Conservation (phyloP, 2,888 invertebrate species). For the Oegoconia quadripuncta region DNA sequence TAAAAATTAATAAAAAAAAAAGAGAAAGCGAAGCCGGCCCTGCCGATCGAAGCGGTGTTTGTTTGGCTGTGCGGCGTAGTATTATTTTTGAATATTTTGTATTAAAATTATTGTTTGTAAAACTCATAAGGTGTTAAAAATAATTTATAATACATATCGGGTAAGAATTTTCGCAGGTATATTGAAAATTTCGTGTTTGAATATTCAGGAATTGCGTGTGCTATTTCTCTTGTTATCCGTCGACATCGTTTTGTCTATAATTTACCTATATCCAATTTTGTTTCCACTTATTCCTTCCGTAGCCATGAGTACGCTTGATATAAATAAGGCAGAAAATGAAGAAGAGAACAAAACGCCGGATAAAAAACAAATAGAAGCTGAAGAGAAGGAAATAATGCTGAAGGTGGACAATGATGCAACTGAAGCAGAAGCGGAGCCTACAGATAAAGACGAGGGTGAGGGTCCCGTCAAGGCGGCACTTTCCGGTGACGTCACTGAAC, state of each 20-base stretch:
- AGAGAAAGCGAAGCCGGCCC: too few relatives aligned
- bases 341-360: slow-evolving; percentile 75
- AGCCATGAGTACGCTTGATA: slow-evolving; percentile 57
- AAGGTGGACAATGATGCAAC: slow-evolving; percentile 77
- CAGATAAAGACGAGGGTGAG: slow-evolving; percentile 63
- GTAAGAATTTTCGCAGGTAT: too few relatives aligned
- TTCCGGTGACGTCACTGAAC: slow-evolving; percentile 78
- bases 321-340: slow-evolving; percentile 60
- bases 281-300: too few relatives aligned
- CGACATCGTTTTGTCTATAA: not conserved
- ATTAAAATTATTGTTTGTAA: too few relatives aligned
- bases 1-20: too few relatives aligned
- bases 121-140: too few relatives aligned
- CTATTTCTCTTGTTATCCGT: not conserved
- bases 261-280: not conserved
- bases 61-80: too few relatives aligned
- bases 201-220: too few relatives aligned
- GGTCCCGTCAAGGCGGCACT: slow-evolving; percentile 72
- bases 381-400: slow-evolving; percentile 80
- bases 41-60: too few relatives aligned
- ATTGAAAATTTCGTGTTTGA: too few relatives aligned
- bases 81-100: too few relatives aligned
- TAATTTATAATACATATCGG: too few relatives aligned
- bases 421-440: slow-evolving; percentile 67
- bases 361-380: slow-evolving; percentile 82